These are phyloP conservation scores for Scaptomyza tumidula DNA, from an alignment of 2,888 invertebrate species.

Conservation along the genomic window DNA sequence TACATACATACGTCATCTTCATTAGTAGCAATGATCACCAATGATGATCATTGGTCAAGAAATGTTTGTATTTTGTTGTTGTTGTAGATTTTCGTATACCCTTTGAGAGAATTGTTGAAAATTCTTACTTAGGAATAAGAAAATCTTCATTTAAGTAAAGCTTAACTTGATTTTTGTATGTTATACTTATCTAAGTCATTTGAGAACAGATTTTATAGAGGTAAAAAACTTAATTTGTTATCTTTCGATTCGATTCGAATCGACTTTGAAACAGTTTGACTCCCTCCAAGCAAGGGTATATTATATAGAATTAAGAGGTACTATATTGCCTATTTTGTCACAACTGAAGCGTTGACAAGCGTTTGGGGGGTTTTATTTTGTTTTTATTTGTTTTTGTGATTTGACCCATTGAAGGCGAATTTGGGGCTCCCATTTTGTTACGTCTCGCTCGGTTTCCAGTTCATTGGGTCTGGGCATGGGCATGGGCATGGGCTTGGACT, in stretches of 20 bases:
- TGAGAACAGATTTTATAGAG: neutral
- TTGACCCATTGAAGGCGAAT: slow-evolving; percentile 68
- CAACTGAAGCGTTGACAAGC: slow-evolving; percentile 59
- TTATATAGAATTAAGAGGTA: neutral
- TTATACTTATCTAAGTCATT: neutral
- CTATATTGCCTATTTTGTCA: slow-evolving; percentile 5
- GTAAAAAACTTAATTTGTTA: too few species aligned
- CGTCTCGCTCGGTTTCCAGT: slow-evolving; percentile 62
- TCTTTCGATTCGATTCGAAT: neutral
- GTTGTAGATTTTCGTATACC: neutral
- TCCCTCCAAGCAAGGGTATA: neutral
- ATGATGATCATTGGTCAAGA: slow-evolving; percentile 19
- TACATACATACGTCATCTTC: slow-evolving; percentile 43
- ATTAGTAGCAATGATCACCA: slow-evolving; percentile 24
- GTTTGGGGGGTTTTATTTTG: slow-evolving; percentile 24
- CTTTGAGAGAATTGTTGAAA: neutral
- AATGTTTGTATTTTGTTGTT: slow-evolving; percentile 1
- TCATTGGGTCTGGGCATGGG: slow-evolving; percentile 53
- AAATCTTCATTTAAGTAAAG: neutral
- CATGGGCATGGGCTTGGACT: neutral
- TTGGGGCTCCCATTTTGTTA: slow-evolving; percentile 25
- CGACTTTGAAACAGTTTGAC: neutral
- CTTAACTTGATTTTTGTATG: neutral
- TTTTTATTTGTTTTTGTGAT: slow-evolving; percentile 52
- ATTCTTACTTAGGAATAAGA: too few species aligned